phyloP scores from a whole-genome alignment of 2,797 vertebrate genomes.

The Megalops cyprinoides region DNA sequence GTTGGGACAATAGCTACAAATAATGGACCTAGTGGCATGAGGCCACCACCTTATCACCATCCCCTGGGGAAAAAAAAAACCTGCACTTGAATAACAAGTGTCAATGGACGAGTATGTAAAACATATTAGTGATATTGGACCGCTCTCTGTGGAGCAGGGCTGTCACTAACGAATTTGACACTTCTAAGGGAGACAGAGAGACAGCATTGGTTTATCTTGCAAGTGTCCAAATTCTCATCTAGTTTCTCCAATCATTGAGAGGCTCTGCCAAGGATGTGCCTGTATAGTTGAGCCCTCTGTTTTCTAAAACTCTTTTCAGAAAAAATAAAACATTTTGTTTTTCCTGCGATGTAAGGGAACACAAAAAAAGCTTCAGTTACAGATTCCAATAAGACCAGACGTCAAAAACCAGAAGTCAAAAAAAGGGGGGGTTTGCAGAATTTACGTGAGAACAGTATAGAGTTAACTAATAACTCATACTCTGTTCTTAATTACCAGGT shows the following conservation, averaged over 20 bases:
- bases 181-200: background rate
- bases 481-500: conserved; percentile 58
- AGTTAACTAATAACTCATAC: conserved; percentile 51
- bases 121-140: background rate
- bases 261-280: background rate
- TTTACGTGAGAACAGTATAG: conserved; percentile 35
- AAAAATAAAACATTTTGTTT: background rate
- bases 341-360: background rate
- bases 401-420: conserved; percentile 26
- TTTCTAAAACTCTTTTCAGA: background rate
- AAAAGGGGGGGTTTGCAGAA: conserved; percentile 26
- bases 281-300: background rate
- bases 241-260: background rate
- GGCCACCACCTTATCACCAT: background rate
- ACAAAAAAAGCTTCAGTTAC: background rate
- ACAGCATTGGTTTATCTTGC: background rate
- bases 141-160: background rate
- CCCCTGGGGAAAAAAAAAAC: background rate
- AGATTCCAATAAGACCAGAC: background rate
- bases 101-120: background rate
- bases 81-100: background rate
- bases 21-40: conserved; percentile 14
- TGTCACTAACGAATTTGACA: background rate
- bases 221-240: background rate
- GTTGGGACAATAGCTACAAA: background rate